Evolutionary conservation across 2,888 invertebrate species (phyloP), one percentile per base, ranked within the genome.

Genomic region (Nephrotoma appendiculata): DNA sequence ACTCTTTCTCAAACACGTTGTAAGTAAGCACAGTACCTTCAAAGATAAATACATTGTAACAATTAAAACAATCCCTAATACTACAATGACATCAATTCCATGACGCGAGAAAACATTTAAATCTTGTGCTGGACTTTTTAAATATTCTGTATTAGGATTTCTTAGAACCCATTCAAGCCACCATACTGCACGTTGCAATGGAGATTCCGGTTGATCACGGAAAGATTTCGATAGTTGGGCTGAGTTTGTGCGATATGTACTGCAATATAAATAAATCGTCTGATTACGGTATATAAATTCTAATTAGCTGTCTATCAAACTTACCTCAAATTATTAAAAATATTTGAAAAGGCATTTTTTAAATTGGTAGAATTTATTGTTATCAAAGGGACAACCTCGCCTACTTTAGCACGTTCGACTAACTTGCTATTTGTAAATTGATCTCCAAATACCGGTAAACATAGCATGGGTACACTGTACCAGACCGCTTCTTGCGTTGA

Each of bases 381-480:
- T 31, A 19, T 6, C 15, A 52, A 2, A 6, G 9, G 11, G 11
- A 15, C 7, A 15, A 57, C 7, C 31, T 71, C 71, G 9, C 9
- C 71, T 9, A 31, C 5, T 9, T 9, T 9, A 11, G 31, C 19
- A 31, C 71, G 31, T 71, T 71, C 31, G 4, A 71, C 31, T 31
- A 71, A 2, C 2, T 9, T 9, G 9, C 71, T 71, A n/a, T 71
- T 71, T 0, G 86, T 52, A 11, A 86, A 87, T 86, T 91, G 90
- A 86, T 91, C 90, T n/a, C 89, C 87, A 7, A 89, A 88, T 11
- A 91, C 85, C 5, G 91, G 90, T 19, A 91, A 86, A 0, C 89
- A 89, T 85, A 91, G 87, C 87, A 90, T 89, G 0, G 91, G 91
- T 6, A 91, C 89, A 0, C 90, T 91, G 88, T 89, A 87, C 88